phyloP scores from a whole-genome alignment of 1,140 invertebrate genomes.

The Megathymus violae region DNA sequence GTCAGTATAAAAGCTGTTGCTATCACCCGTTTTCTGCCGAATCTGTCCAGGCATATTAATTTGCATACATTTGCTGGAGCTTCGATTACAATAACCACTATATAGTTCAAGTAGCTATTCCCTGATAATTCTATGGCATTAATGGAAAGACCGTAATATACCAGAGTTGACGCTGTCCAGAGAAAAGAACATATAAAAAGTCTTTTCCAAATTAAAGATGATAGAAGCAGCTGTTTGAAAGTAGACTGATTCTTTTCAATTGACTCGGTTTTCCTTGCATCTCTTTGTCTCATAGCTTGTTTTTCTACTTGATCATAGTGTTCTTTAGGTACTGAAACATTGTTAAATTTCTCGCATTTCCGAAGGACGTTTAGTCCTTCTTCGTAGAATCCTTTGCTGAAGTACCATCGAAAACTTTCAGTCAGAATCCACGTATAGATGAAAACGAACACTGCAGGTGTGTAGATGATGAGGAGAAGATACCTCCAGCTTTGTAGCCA shows the following conservation, averaged over 20 bases:
- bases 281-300: slow-evolving; percentile 69
- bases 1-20: slow-evolving; percentile 85
- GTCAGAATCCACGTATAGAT: slow-evolving; percentile 85
- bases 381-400: slow-evolving; percentile 89
- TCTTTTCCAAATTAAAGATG: slow-evolving; percentile 85
- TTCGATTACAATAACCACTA: slow-evolving; percentile 84
- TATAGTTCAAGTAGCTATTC: slow-evolving; percentile 86
- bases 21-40: slow-evolving; percentile 86
- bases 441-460: slow-evolving; percentile 87
- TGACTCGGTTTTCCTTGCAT: slow-evolving; percentile 64
- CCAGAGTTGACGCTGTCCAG: slow-evolving; percentile 88
- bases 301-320: slow-evolving; percentile 76
- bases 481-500: slow-evolving; percentile 88
- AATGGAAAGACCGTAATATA: slow-evolving; percentile 92
- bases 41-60: slow-evolving; percentile 85
- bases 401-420: slow-evolving; percentile 89
- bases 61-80: slow-evolving; percentile 86
- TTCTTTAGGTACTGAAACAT: slow-evolving; percentile 84
- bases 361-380: slow-evolving; percentile 86
- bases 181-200: slow-evolving; percentile 87
- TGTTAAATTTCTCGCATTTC: slow-evolving; percentile 88
- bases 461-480: slow-evolving; percentile 87
- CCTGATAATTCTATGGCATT: slow-evolving; percentile 88
- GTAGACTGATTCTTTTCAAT: slow-evolving; percentile 70
- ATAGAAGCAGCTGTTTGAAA: slow-evolving; percentile 84